These are phyloP conservation scores for Anas bernieri DNA, from an alignment of 2,797 vertebrate genomes.

Conservation along the genomic window DNA sequence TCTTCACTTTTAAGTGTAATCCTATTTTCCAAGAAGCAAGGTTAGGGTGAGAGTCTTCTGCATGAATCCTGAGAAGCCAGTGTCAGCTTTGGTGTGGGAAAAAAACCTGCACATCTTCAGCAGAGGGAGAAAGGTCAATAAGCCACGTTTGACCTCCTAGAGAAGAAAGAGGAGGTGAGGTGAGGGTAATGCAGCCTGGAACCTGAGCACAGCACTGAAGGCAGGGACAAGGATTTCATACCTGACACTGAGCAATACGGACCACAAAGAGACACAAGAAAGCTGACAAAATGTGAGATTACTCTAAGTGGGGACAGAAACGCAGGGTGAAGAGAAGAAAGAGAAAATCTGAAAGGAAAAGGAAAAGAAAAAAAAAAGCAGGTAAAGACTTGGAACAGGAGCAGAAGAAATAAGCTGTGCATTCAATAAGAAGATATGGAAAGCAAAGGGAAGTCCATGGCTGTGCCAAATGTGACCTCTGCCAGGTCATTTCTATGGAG, in stretches of 20 bases:
- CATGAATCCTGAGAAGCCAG: background rate
- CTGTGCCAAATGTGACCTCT: background rate
- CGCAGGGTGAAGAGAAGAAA: background rate
- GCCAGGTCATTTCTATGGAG: background rate
- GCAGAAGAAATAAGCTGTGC: background rate
- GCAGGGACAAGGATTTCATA: background rate
- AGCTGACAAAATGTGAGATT: background rate
- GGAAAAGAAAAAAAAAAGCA: background rate
- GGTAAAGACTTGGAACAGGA: background rate
- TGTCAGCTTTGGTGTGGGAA: background rate
- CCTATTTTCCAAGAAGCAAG: background rate
- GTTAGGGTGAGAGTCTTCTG: background rate
- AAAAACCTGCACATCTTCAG: background rate
- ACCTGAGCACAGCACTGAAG: background rate
- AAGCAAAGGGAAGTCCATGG: background rate
- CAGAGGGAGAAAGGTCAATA: background rate
- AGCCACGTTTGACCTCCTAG: background rate
- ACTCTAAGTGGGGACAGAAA: background rate
- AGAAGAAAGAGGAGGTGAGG: background rate
- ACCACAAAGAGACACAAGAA: background rate
- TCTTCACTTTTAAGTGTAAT: background rate
- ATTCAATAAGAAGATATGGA: fast-evolving
- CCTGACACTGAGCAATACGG: background rate
- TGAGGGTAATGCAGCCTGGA: background rate
- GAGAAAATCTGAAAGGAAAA: background rate